phyloP scores from a whole-genome alignment of 35 echinoderm and acorn worm genomes.

The Eucidaris tribuloides region DNA sequence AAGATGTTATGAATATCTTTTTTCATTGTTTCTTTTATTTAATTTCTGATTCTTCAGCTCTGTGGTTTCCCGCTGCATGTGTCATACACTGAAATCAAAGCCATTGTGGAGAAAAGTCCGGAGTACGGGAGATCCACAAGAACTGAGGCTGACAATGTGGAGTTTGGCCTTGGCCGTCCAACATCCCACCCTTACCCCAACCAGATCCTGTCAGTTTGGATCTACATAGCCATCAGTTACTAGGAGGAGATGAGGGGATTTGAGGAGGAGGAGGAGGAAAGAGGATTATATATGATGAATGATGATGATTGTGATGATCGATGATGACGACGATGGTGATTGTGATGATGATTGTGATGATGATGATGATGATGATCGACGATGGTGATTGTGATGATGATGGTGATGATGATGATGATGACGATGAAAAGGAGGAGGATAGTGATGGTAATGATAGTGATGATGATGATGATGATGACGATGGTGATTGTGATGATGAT shows the following conservation, averaged over 20 bases:
- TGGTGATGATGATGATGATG: no score
- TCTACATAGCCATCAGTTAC: constrained; percentile 81
- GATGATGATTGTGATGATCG: no score
- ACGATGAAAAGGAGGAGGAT: no score
- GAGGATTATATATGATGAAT: no score
- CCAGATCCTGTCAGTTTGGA: constrained; percentile 82
- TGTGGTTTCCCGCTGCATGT: constrained; percentile 89
- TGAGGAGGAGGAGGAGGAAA: no score
- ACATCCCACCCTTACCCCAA: constrained; percentile 83
- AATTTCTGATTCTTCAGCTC: no score
- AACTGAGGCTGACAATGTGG: constrained; percentile 77
- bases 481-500: background rate
- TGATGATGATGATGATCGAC: no score
- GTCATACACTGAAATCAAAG: constrained; percentile 86
- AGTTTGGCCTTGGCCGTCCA: constrained; percentile 88
- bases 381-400: no score
- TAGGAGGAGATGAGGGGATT: constrained; percentile 51
- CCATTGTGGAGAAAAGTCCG: constrained; percentile 69
- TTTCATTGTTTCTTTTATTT: constrained; percentile 20
- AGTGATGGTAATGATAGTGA: no score
- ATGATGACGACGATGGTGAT: no score
- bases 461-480: background rate
- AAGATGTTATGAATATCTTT: background rate
- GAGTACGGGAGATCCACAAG: constrained; percentile 68
- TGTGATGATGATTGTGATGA: no score